Evolutionary conservation across 1,140 invertebrate genomes (phyloP).

Genomic region (Oreohelix idahoensis): DNA sequence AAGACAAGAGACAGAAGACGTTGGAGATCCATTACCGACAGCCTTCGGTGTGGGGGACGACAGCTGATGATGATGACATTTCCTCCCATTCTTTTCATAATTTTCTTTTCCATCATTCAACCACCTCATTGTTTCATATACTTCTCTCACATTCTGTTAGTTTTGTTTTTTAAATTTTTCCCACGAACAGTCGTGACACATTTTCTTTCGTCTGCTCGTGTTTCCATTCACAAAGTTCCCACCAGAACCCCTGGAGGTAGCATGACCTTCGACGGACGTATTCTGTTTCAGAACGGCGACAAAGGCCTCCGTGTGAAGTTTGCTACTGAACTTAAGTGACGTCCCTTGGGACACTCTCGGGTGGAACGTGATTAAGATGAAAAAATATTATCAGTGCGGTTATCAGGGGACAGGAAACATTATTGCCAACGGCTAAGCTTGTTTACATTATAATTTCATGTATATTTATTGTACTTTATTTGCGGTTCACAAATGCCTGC

Average conservation of each 20-base stretch:
- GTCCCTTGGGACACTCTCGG: not conserved
- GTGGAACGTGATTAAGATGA: not conserved
- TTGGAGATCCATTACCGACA: too few relatives aligned
- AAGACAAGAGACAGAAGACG: too few relatives aligned
- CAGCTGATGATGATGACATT: too few relatives aligned
- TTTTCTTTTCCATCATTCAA: too few relatives aligned
- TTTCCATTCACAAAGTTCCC: not conserved
- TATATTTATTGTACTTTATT: too few relatives aligned
- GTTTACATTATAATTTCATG: too few relatives aligned
- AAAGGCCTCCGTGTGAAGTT: not conserved
- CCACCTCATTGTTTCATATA: too few relatives aligned
- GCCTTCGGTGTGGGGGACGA: too few relatives aligned
- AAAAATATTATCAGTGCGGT: not conserved
- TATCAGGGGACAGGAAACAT: not conserved
- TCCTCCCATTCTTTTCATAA: too few relatives aligned
- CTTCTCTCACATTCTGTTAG: too few relatives aligned
- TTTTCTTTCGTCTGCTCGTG: not conserved
- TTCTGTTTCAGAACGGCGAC: not conserved
- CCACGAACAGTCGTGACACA: not conserved
- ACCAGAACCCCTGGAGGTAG: not conserved
- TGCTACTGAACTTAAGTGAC: not conserved
- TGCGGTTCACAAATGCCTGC: too few relatives aligned
- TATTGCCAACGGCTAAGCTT: not conserved
- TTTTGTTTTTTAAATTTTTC: not conserved
- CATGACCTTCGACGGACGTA: not conserved